Conservation (phyloP, 1,140 invertebrate genomes). For the Druon quercuslanigerum region DNA sequence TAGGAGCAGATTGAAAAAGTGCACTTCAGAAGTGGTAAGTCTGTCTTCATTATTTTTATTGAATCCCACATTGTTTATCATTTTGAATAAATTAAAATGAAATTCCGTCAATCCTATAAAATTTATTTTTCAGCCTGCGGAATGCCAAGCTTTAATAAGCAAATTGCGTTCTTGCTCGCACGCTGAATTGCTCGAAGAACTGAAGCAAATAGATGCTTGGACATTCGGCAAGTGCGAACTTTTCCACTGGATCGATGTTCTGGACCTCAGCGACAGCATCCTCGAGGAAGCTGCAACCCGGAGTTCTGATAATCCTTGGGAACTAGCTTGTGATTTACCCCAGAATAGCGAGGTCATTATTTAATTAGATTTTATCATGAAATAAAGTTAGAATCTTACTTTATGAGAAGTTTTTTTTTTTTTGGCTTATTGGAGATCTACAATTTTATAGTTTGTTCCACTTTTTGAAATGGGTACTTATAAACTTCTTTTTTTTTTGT, state of each 20-base stretch:
- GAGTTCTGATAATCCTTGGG: conserved; percentile 83
- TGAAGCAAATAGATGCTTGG: conserved; percentile 89
- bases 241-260: conserved; percentile 92
- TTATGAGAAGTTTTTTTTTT: too few species aligned
- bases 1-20: conserved; percentile 89
- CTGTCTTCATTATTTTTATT: conserved; percentile 2
- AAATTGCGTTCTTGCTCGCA: conserved; percentile 84
- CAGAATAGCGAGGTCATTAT: conserved; percentile 79
- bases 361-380: conserved; percentile 28
- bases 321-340: conserved; percentile 85
- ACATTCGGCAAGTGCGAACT: conserved; percentile 94
- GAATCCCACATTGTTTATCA: conserved; percentile 4
- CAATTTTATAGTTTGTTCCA: not conserved
- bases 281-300: conserved; percentile 84
- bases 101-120: conserved; percentile 27
- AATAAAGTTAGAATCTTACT: too few species aligned
- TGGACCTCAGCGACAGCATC: conserved; percentile 90
- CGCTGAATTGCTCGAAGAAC: conserved; percentile 83
- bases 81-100: conserved; percentile 5
- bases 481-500: conserved; percentile 50
- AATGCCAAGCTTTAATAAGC: conserved; percentile 89
- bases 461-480: conserved; percentile 1
- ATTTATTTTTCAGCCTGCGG: conserved; percentile 79
- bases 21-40: conserved; percentile 90
- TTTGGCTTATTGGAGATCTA: too few species aligned